phyloP scores from a whole-genome alignment of 64 coral and sea anemone species.

The Dendronephthya gigantea region DNA sequence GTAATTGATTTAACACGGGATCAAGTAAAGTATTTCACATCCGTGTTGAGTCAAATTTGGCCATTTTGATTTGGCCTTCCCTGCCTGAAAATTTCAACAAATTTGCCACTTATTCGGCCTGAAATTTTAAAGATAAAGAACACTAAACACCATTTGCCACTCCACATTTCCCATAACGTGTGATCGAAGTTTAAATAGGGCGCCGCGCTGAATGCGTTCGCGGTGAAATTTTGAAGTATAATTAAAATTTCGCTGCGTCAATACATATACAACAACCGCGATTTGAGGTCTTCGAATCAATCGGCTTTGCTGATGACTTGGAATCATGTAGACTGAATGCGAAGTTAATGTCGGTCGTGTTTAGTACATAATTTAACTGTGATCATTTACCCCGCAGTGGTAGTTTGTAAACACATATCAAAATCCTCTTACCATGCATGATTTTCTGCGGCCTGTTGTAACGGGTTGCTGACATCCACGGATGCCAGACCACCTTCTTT shows the following conservation, averaged over 20 bases:
- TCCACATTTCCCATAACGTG: no score
- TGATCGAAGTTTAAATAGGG: no score
- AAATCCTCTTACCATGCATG: slow-evolving; percentile 45
- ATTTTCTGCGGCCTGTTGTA: slow-evolving; percentile 69
- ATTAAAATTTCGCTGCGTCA: no score
- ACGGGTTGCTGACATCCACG: slow-evolving; percentile 92
- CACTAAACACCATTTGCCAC: no score
- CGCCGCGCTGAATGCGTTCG: no score
- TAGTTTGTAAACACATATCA: slow-evolving; percentile 22
- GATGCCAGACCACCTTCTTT: slow-evolving; percentile 69
- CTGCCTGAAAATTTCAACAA: no score
- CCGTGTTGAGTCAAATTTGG: no score
- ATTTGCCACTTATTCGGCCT: no score
- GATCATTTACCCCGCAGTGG: background rate
- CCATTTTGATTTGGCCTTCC: no score
- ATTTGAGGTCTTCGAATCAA: background rate
- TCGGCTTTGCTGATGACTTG: background rate
- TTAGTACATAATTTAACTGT: background rate
- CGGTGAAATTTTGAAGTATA: no score
- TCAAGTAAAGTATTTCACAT: background rate
- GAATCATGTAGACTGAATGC: background rate
- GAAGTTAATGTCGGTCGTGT: background rate
- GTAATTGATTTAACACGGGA: background rate
- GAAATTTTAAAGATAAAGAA: no score
- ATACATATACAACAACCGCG: background rate